Evolutionary conservation across 2,113 vertebrate genomes (phyloP), one percentile per base, ranked within the genome.

Genomic region (Syngnathoides biaculeatus): DNA sequence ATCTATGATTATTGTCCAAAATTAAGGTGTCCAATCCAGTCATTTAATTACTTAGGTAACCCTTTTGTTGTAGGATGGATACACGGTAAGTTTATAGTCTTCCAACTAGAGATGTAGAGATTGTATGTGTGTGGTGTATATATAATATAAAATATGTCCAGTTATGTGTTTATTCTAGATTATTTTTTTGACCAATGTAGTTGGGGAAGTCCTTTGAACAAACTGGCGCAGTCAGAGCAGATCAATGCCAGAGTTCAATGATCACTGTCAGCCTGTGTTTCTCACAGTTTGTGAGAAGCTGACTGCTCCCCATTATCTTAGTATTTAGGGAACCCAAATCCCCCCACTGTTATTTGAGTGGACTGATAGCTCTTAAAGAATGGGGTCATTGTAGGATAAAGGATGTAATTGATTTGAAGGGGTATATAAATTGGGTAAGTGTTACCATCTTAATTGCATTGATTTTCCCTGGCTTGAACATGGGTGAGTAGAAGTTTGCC

Each of bases 391-490:
- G 60, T 24, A 43, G 40, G 43, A 43, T 17, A 62, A 62, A 62
- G 60, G 60, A 62, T 62, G 40, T 43, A 24, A 62, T 43, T 61
- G 58, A 61, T 61, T 62, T 39, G 39, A 62, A 4, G 60, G 24
- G 60, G 39, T 43, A 43, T 9, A 62, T 62, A 43, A 62, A 26
- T 42, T 42, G n/a, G 38, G 22, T 43, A 40, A 42, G 38, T 26
- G 60, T 42, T 26, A 22, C 60, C 22, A 26, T 62, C 60, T 62
- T 62, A 62, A 62, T 62, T 62, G 60, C 39, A 62, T 62, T 62
- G 60, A 43, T 62, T 42, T 62, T 22, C 5, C 8, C 20, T n/a
- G 60, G 3, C 39, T 15, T 5, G 58, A 38, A 38, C 57, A 59
- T 11, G 57, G 27, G 27, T 4, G 57, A 20, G 27, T 8, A 14